A percentile compares a stretch with the other conserved stretches of the same genome.
phyloP scores from a whole-genome alignment of 2,113 vertebrate genomes.

The Caranx melampygus region DNA sequence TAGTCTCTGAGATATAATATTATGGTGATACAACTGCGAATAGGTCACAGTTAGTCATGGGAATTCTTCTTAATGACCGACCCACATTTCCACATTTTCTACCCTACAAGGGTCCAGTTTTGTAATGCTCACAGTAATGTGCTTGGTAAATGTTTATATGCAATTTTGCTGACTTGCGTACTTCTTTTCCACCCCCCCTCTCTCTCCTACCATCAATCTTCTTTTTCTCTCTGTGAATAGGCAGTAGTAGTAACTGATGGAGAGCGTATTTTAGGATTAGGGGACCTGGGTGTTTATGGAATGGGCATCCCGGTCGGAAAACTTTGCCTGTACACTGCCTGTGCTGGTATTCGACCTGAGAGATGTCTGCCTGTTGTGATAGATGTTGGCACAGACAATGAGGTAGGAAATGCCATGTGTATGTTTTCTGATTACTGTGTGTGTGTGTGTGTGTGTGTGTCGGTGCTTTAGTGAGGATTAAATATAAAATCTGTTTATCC shows the following conservation, averaged over 20 bases:
- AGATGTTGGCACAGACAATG: slow-evolving; percentile 95
- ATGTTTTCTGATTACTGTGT: not conserved
- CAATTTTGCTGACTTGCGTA: not conserved
- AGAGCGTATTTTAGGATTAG: slow-evolving; percentile 95
- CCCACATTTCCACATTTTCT: not conserved
- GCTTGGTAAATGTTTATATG: slow-evolving; percentile 8
- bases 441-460: not conserved
- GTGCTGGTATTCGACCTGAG: slow-evolving; percentile 93
- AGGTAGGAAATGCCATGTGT: slow-evolving; percentile 77
- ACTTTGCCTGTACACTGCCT: slow-evolving; percentile 95
- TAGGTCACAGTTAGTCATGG: not conserved
- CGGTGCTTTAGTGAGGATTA: not conserved
- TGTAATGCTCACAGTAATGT: not conserved
- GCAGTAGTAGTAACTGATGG: slow-evolving; percentile 98
- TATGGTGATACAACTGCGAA: not conserved
- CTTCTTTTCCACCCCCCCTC: not conserved
- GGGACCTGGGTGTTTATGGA: slow-evolving; percentile 96
- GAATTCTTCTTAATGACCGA: not conserved
- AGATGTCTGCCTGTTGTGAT: slow-evolving; percentile 94
- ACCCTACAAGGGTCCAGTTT: not conserved
- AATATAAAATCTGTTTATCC: not conserved
- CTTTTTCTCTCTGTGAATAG: slow-evolving; percentile 72
- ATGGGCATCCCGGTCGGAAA: slow-evolving; percentile 99
- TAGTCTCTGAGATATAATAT: not conserved
- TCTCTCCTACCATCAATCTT: not conserved